Evolutionary conservation across 2,797 vertebrate species (phyloP).

Genomic region (Vipera ursinii): DNA sequence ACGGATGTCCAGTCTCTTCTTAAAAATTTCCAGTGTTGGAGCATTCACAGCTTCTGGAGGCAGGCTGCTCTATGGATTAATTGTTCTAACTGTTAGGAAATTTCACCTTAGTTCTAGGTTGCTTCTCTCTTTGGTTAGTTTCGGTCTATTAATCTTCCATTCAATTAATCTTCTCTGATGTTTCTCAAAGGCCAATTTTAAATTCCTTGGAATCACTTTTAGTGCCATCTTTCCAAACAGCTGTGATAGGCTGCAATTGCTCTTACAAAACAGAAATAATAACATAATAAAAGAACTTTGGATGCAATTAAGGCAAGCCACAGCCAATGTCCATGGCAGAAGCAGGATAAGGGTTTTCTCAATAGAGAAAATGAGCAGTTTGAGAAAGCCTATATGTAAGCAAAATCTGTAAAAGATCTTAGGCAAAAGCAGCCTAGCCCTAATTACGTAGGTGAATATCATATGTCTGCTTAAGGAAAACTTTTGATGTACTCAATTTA

Average conservation of each 20-base stretch:
- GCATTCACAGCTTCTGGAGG: too few relatives aligned
- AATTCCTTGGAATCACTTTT: neutral
- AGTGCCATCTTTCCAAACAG: neutral
- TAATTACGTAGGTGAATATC: neutral
- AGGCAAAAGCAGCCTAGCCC: neutral
- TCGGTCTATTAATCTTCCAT: too few relatives aligned
- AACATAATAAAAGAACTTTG: neutral
- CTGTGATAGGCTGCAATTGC: neutral
- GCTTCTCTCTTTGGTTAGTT: too few relatives aligned
- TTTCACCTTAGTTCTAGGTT: too few relatives aligned
- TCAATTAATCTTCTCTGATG: neutral
- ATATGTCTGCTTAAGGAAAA: neutral
- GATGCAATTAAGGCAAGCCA: neutral
- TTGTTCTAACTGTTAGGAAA: too few relatives aligned
- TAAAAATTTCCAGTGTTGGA: too few relatives aligned
- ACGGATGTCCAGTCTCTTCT: too few relatives aligned
- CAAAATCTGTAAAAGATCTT: neutral
- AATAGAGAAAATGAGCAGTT: neutral
- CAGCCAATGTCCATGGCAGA: neutral
- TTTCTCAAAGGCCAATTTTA: neutral
- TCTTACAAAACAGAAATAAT: neutral
- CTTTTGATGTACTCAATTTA: neutral
- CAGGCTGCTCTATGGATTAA: too few relatives aligned
- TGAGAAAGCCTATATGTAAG: neutral
- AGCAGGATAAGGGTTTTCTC: neutral